These are phyloP conservation scores for Poeciliopsis infans DNA, from an alignment of 2,797 vertebrate genomes.

Conservation along the genomic window DNA sequence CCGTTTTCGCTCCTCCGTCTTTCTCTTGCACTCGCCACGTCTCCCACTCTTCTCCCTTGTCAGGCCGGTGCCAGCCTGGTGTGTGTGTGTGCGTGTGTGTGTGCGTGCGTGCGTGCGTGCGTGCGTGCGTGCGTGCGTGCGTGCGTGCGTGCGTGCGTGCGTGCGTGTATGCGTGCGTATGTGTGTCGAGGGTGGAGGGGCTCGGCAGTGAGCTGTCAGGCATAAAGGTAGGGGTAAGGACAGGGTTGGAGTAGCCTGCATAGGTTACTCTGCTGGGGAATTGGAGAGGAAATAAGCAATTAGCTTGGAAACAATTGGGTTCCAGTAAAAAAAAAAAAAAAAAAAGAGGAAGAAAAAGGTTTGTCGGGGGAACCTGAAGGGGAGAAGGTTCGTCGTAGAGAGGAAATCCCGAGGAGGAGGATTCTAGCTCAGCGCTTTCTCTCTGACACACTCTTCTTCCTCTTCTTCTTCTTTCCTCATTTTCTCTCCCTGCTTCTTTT, in stretches of 20 bases:
- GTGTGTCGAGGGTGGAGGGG: not conserved
- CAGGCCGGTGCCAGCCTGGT: constrained; percentile 42
- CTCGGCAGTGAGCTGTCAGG: constrained; percentile 31
- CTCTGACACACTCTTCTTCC: constrained; percentile 31
- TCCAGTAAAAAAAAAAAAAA: constrained; percentile 33
- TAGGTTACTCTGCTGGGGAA: constrained; percentile 8
- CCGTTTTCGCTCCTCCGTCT: not conserved
- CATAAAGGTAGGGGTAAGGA: constrained; percentile 10
- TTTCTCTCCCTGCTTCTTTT: constrained; percentile 18
- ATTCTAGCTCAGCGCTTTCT: constrained; percentile 74
- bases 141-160: no score
- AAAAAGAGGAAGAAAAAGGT: not conserved
- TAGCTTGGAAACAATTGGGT: constrained; percentile 56
- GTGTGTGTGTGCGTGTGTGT: no score
- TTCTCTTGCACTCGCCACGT: constrained; percentile 25
- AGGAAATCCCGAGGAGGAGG: constrained; percentile 79
- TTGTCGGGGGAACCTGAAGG: not conserved
- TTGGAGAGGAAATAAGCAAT: constrained; percentile 41
- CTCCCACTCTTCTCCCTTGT: constrained; percentile 8
- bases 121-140: no score
- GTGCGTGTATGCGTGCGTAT: no score
- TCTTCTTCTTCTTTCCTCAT: constrained; percentile 22
- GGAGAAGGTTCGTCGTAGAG: constrained; percentile 58
- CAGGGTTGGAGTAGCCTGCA: constrained; percentile 10
- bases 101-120: no score